Evolutionary conservation across 2,888 invertebrate species (phyloP), one percentile per base, ranked within the genome.

Genomic region (Barypeithes pellucidus): DNA sequence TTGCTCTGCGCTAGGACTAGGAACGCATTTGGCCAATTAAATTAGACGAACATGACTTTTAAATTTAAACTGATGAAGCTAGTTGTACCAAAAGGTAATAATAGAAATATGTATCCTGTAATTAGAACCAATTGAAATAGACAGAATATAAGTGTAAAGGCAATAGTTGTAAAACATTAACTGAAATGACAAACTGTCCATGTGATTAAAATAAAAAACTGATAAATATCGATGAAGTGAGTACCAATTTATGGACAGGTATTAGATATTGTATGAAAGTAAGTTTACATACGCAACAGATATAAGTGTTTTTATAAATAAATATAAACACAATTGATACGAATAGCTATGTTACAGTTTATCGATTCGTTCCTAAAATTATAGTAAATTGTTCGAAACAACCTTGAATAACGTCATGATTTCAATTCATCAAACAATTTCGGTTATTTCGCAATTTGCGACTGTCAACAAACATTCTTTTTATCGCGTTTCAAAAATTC

Each of bases 401-500:
- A 57, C 54, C 36, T 57, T 57, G 54, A n/a, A 57, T n/a, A 33
- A 57, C 54, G 54, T 57, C 16, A 57, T 14, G 8, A 20, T 50
- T 50, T 16, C 33, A 57, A 33, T 57, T 57, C 33, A 57, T 33
- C 18, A 14, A 9, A 11, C 24, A 33, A 52, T 33, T 54, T 57
- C 22, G 50, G 24, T 2, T 57, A 57, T 33, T 57, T 33, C 50
- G 50, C 22, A 57, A 33, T 33, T 33, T 4, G 16, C 9, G 16
- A 57, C 14, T n/a, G 24, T 41, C 39, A 20, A 60, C 41, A 60
- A 43, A 60, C 41, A 41, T 60, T 60, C n/a, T n/a, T 39, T 57
- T 59, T 22, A 12, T 59, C 39, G 16, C 11, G 16, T 39, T 59
- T 16, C 11, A 14, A 36, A 36, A 41, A 16, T 59, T 59, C 8